These are phyloP conservation scores for Salvelinus fontinalis DNA, from an alignment of 2,113 vertebrate genomes.

Conservation along the genomic window DNA sequence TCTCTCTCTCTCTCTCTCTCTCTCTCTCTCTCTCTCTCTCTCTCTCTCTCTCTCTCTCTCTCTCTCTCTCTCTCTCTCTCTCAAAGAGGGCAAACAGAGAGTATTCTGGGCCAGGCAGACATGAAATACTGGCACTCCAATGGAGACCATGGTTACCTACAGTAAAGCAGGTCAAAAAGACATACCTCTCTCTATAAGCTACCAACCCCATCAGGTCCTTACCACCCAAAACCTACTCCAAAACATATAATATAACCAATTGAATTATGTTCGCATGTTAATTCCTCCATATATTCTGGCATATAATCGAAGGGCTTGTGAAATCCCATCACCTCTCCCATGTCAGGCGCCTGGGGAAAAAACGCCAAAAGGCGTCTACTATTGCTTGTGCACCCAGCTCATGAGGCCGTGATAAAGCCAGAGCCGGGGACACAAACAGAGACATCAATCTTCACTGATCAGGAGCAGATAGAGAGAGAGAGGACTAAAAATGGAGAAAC, in stretches of 20 bases:
- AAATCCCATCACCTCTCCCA: background rate
- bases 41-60: background rate
- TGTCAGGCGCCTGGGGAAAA: conserved; percentile 44
- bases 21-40: no score
- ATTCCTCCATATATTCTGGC: background rate
- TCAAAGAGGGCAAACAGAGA: conserved; percentile 15
- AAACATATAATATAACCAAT: background rate
- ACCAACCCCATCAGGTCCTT: conserved; percentile 21
- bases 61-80: background rate
- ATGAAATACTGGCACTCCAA: conserved; percentile 13
- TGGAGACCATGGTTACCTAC: conserved; percentile 40
- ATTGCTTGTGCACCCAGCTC: conserved; percentile 49
- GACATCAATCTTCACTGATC: conserved; percentile 63
- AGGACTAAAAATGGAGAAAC: conserved; percentile 33
- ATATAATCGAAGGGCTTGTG: background rate
- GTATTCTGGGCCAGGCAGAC: conserved; percentile 25
- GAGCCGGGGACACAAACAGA: conserved; percentile 56
- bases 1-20: no score
- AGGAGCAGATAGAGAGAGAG: conserved; percentile 50
- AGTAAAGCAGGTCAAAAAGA: conserved; percentile 59
- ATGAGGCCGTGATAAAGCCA: conserved; percentile 51
- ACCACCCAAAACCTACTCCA: conserved; percentile 4
- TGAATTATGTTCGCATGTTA: background rate
- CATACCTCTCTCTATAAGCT: conserved; percentile 11
- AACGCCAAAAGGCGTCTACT: conserved; percentile 51